Conservation (phyloP, 2,113 vertebrate genomes). For the Octodon degus region DNA sequence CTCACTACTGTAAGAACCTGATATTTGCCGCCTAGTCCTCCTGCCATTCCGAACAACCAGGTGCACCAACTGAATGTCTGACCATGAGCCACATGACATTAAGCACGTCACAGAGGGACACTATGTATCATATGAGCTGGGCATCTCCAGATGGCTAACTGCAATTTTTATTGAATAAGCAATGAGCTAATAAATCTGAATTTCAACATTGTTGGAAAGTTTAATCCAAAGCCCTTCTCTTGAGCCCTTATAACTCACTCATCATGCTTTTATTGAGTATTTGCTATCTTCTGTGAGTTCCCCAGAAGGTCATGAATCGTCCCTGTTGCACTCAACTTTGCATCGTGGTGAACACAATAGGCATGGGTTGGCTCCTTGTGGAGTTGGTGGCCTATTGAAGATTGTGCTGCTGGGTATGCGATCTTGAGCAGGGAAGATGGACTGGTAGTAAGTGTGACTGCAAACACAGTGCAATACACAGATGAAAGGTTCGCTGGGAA, state of each 20-base stretch:
- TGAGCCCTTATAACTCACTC: neutral
- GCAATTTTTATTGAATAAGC: neutral
- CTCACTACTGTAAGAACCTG: no score
- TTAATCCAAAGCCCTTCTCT: neutral
- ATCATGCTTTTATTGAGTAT: neutral
- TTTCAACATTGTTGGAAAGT: neutral
- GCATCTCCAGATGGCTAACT: neutral
- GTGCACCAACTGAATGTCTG: neutral
- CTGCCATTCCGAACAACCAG: neutral
- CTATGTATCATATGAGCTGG: neutral
- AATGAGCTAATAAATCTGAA: neutral
- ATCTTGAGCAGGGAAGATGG: neutral
- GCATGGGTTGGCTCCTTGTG: neutral
- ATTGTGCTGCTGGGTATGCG: neutral
- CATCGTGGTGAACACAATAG: neutral
- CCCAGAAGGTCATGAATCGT: neutral
- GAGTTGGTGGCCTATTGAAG: neutral
- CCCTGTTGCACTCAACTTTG: neutral
- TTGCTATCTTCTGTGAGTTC: neutral
- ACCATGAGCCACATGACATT: neutral
- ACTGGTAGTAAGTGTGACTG: neutral
- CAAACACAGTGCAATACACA: neutral
- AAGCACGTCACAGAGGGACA: neutral
- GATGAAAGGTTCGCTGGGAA: neutral
- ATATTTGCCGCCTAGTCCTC: neutral